phyloP scores from a whole-genome alignment of 2,797 vertebrate genomes.

The Chelonia mydas region DNA sequence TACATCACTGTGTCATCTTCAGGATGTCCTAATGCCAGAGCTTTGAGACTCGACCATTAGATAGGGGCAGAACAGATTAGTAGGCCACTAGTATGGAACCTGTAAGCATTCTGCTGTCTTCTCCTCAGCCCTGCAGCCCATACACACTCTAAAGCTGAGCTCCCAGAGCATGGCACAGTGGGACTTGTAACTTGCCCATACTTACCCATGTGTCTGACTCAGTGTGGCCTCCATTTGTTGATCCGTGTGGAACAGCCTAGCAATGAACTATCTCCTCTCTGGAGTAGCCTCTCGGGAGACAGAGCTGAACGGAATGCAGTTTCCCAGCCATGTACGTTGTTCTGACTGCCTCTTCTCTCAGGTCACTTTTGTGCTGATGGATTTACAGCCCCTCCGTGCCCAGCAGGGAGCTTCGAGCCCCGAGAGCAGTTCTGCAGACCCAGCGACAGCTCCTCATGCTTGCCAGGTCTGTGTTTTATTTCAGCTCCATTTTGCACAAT shows the following conservation, averaged over 20 bases:
- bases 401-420: slow-evolving; percentile 83
- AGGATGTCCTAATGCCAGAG: not conserved
- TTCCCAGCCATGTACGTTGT: accelerated
- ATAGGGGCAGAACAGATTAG: not conserved
- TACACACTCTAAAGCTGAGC: not conserved
- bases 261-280: not conserved
- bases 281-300: accelerated
- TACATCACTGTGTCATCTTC: not conserved
- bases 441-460: slow-evolving; percentile 81
- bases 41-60: not conserved
- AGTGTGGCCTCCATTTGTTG: not conserved
- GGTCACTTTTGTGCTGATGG: slow-evolving; percentile 86
- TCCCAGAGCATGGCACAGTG: not conserved
- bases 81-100: not conserved
- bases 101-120: not conserved
- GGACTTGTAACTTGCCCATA: not conserved
- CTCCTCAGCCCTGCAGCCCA: not conserved
- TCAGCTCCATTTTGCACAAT: not conserved
- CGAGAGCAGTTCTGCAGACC: slow-evolving; percentile 78
- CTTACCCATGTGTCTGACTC: not conserved
- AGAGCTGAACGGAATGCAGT: accelerated
- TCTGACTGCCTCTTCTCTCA: slow-evolving; percentile 35
- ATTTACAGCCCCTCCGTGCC: slow-evolving; percentile 76
- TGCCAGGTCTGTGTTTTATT: slow-evolving; percentile 81
- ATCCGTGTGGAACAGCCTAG: accelerated